Conservation (phyloP, 2,797 vertebrate genomes). For the Falco cherrug region DNA sequence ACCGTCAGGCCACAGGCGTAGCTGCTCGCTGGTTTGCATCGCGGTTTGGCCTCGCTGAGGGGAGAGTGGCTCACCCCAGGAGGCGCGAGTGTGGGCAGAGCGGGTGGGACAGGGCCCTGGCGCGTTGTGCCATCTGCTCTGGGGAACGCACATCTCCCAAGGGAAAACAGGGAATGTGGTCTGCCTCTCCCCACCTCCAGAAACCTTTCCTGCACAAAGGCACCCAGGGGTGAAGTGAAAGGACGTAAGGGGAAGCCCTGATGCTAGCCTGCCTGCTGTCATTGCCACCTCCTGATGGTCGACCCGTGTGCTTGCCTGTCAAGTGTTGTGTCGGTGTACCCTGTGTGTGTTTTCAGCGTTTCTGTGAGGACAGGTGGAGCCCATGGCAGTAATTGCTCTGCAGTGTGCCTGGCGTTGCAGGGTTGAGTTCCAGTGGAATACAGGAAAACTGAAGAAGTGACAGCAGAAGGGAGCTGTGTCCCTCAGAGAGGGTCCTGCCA, state of each 20-base stretch:
- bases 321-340: not conserved
- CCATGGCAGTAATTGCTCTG: not conserved
- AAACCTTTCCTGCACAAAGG: not conserved
- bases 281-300: not conserved
- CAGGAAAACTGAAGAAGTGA: not conserved
- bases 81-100: rapidly evolving
- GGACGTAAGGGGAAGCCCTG: not conserved
- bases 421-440: not conserved
- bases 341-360: not conserved
- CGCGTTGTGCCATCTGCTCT: rapidly evolving
- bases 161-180: not conserved
- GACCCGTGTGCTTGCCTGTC: rapidly evolving
- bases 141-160: not conserved
- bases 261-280: not conserved
- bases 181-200: not conserved
- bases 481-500: not conserved
- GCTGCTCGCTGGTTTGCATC: rapidly evolving
- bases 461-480: not conserved
- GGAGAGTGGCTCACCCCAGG: not conserved
- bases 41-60: not conserved
- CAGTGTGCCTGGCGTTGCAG: not conserved
- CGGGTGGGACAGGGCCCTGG: not conserved
- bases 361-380: not conserved
- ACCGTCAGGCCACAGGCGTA: rapidly evolving
- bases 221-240: not conserved